phyloP scores from a whole-genome alignment of 2,113 vertebrate species.

The Copsychus sechellarum region DNA sequence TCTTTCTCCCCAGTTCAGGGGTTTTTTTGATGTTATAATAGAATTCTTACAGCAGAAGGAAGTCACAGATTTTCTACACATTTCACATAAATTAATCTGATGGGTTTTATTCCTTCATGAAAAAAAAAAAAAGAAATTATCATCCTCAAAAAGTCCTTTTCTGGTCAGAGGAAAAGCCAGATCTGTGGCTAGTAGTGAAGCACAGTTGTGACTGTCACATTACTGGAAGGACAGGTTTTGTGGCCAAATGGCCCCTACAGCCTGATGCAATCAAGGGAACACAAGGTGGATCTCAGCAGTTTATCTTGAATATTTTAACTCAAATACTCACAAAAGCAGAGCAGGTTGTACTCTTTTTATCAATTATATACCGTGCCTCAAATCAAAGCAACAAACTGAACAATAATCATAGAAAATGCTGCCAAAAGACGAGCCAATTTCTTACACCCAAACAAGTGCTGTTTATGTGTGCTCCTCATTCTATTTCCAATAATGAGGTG shows the following conservation, averaged over 20 bases:
- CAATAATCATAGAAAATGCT: background rate
- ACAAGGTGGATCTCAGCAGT: background rate
- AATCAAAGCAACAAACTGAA: background rate
- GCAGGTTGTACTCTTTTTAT: background rate
- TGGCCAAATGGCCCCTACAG: background rate
- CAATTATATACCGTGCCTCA: background rate
- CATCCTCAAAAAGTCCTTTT: background rate
- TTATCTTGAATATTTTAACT: background rate
- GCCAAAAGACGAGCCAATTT: background rate
- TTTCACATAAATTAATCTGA: background rate
- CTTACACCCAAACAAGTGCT: background rate
- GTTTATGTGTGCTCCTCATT: background rate
- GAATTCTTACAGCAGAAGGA: background rate
- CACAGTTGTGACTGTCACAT: background rate
- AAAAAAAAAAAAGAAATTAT: accelerated
- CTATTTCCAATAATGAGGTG: background rate
- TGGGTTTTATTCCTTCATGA: background rate
- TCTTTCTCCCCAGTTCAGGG: accelerated
- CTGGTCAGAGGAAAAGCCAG: background rate
- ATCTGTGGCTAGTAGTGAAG: background rate
- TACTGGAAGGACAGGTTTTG: background rate
- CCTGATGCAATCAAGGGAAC: background rate
- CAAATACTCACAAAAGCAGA: background rate
- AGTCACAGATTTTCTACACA: background rate
- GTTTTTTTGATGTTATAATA: background rate